Evolutionary conservation across 92 coral and sea anemone species (phyloP), one percentile per base, ranked within the genome.

Genomic region (Siderastrea siderea): DNA sequence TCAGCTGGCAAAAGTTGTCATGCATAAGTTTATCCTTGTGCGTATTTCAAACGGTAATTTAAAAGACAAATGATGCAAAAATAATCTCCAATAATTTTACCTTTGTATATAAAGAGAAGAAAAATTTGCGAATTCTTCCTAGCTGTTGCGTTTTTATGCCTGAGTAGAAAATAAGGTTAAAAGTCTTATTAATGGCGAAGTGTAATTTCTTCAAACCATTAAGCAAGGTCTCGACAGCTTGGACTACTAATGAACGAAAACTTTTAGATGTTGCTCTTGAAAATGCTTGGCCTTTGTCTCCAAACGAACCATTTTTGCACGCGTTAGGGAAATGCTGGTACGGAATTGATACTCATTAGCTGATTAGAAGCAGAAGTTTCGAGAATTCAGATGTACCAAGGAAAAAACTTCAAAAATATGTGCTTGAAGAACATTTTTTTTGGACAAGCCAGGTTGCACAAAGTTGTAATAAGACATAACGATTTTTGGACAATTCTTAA

Each of bases 211-310:
- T 44, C 50, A 45, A 81, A 44, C 14, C 76, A 81, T 68, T 43
- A 51, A 38, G 11, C 64, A 68, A 44, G 43, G 14, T 16, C 52
- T 44, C 2, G 85, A 53, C 76, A 65, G 76, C 26, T 81, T 72
- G 6, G 47, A 50, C 71, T 38, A 10, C 80, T 74, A 72, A 60
- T 83, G 67, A 74, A 83, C 60, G 60, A 83, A 73, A 60, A 73
- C 71, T 83, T 73, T 83, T 73, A 83, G 87, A 73, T 43, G 47
- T 26, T 47, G 47, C 19, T 58, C 72, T 47, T 64, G 8, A 83
- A 83, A 74, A 72, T 19, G 7, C 4, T 64, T 75, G 38, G 47
- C 81, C 68, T 57, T 74, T 74, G 87, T 84, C 63, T 7, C 87
- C 60, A 66, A 74, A 68, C 77, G 78, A 82, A 55, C 69, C 76